A percentile compares a stretch with the other conserved stretches of the same genome.
These are phyloP conservation scores for Lepus timidus DNA, from an alignment of 2,113 vertebrate genomes.

Conservation along the genomic window DNA sequence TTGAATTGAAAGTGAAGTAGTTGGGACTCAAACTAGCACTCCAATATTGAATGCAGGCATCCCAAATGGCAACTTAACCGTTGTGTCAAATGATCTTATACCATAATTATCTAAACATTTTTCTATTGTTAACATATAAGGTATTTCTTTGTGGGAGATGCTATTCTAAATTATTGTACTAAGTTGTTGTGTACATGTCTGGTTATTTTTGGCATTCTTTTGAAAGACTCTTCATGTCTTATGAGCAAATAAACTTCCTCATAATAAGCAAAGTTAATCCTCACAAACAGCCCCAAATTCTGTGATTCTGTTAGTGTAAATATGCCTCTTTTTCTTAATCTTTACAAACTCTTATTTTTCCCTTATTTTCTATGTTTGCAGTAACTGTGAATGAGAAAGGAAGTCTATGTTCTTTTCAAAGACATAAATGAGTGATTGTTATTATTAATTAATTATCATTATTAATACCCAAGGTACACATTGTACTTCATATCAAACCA, in stretches of 20 bases:
- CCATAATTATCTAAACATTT: neutral
- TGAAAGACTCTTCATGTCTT: neutral
- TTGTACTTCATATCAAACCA: neutral
- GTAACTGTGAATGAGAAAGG: constrained; percentile 10
- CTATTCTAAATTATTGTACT: neutral
- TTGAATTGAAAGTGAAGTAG: too few species aligned
- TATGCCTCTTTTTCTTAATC: neutral
- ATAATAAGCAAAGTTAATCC: neutral
- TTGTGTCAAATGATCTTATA: too few species aligned
- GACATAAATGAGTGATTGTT: constrained; percentile 7
- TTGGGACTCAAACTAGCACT: too few species aligned
- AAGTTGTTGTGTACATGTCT: neutral
- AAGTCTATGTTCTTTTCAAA: constrained; percentile 37
- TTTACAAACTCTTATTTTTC: constrained; percentile 26
- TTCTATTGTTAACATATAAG: neutral
- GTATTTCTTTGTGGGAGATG: constrained; percentile 1
- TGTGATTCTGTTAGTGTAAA: constrained; percentile 23
- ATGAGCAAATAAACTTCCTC: neutral
- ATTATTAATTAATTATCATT: neutral
- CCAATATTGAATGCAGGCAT: too few species aligned
- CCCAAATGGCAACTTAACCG: too few species aligned
- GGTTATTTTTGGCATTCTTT: neutral
- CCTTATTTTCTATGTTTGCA: neutral
- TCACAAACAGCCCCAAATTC: neutral
- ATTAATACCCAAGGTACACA: neutral